These are phyloP conservation scores for Cettia cetti DNA, from an alignment of 2,113 vertebrate species.

Conservation along the genomic window DNA sequence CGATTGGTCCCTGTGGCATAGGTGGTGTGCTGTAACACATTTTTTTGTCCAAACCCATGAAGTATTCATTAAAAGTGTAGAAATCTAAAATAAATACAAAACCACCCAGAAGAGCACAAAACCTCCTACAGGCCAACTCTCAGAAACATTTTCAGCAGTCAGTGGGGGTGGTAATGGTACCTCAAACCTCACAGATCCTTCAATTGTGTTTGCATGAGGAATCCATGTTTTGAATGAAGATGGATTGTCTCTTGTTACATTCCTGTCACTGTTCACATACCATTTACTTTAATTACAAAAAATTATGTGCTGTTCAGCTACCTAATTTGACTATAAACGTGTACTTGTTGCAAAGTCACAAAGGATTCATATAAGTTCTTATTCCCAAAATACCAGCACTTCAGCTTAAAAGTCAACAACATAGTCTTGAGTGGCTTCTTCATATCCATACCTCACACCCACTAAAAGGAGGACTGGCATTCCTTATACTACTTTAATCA, in stretches of 20 bases:
- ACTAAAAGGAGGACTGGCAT: background rate
- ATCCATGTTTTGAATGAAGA: background rate
- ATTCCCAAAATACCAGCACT: background rate
- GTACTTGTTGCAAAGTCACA: background rate
- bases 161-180: background rate
- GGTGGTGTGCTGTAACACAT: background rate
- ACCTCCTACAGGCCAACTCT: background rate
- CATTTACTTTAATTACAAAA: background rate
- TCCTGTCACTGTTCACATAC: background rate
- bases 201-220: background rate
- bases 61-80: background rate
- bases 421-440: background rate
- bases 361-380: background rate
- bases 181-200: background rate
- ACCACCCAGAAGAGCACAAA: background rate
- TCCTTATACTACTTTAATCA: constrained; percentile 19
- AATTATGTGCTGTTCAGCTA: background rate
- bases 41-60: background rate
- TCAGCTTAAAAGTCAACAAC: background rate
- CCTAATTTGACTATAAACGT: background rate
- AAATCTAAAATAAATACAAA: background rate
- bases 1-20: background rate
- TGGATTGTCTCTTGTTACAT: background rate
- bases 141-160: background rate
- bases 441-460: background rate